Evolutionary conservation across 2,113 vertebrate genomes (phyloP), one percentile per base, ranked within the genome.

Genomic region (Antennarius striatus): DNA sequence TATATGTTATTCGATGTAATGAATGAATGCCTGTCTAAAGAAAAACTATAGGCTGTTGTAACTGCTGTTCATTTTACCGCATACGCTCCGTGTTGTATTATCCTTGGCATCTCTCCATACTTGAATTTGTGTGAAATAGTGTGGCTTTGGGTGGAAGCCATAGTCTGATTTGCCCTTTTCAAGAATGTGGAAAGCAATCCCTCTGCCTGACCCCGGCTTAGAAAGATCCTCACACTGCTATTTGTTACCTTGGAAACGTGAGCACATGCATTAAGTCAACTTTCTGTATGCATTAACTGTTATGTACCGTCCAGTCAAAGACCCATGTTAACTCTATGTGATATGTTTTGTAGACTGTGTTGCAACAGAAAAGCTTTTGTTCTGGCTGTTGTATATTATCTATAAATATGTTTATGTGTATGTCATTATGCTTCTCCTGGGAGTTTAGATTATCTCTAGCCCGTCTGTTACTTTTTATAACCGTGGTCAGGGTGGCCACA

Each of bases 101-200:
- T 36, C 32, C 32, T 36, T 4, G 32, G 32, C 32, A 36, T 36
- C 32, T 4, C 32, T 36, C 32, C 32, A 7, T 36, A 36, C 32
- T 3, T 36, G 32, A 4, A 36, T 36, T 36, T 36, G 32, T 36
- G 32, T 36, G 32, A 1, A 36, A 36, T 2, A 7, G 32, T 36
- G 32, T 36, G 32, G 32, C 7, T 4, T 7, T 49, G 22, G 40
- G 52, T 7, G 47, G 56, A 58, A 66, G 36, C 5, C 68, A 29
- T 7, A 9, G 51, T 55, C 28, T 29, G 60, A 75, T 74, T 74
- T 86, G 66, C 62, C 84, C 84, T 89, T 90, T 86, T 78, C 50
- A 70, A 72, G 48, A 36, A 62, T 47, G 50, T 55, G 58, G 70
- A 46, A 43, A 29, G 48, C 63, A 64, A 85, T 82, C 73, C 72